A percentile compares a stretch with the other conserved stretches of the same genome.
phyloP scores from a whole-genome alignment of 2,888 invertebrate genomes.

The Acanthopleura granulata region DNA sequence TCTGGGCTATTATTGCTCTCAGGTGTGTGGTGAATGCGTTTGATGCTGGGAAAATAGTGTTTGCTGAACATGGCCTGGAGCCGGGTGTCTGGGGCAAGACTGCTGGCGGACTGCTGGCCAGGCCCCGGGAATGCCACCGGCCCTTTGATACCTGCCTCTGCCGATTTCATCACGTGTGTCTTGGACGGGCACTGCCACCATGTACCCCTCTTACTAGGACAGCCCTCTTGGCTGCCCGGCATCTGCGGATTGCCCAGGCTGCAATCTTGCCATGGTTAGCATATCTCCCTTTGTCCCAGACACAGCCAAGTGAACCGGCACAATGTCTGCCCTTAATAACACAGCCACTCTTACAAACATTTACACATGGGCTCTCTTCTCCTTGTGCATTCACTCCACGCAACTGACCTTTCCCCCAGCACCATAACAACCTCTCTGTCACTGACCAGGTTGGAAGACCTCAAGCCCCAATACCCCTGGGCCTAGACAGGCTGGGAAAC shows the following conservation, averaged over 20 bases:
- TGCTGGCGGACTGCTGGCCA: background rate
- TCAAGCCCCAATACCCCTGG: too few relatives aligned
- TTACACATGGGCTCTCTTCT: constrained; percentile 4
- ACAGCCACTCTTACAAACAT: background rate
- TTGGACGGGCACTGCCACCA: background rate
- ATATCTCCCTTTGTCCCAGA: background rate
- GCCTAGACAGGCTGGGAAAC: too few relatives aligned
- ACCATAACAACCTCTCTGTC: too few relatives aligned
- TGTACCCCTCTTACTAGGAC: background rate
- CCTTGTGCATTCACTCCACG: too few relatives aligned
- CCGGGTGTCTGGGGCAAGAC: background rate
- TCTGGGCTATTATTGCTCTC: constrained; percentile 12
- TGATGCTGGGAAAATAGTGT: constrained; percentile 9
- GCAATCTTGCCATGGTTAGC: background rate
- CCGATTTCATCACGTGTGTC: constrained; percentile 15
- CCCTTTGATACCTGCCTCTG: background rate
- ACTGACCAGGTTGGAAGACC: too few relatives aligned
- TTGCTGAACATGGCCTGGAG: constrained; percentile 9
- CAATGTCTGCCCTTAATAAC: constrained; percentile 1
- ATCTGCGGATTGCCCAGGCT: background rate
- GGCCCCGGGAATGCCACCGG: background rate
- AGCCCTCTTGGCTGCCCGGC: background rate
- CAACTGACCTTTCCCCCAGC: too few relatives aligned
- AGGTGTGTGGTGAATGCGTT: constrained; percentile 12
- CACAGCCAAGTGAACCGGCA: constrained; percentile 3